Conservation (phyloP, 2,113 vertebrate genomes). For the Pavo muticus region DNA sequence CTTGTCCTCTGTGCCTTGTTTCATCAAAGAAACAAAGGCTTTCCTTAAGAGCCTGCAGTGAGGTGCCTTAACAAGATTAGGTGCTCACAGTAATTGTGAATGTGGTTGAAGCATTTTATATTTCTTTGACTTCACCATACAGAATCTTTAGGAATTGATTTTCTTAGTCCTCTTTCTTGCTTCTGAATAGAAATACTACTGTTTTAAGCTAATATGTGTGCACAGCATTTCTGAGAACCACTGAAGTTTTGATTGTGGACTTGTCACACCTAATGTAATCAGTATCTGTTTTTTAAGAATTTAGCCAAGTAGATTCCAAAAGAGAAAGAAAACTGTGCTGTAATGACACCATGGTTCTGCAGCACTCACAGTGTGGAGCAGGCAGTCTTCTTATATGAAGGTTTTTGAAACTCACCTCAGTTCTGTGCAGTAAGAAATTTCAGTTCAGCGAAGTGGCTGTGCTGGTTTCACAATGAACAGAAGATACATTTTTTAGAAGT, state of each 20-base stretch:
- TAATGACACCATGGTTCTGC: background rate
- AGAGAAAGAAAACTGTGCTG: background rate
- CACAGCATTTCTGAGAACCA: background rate
- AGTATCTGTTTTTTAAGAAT: background rate
- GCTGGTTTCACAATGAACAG: background rate
- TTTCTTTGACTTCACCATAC: background rate
- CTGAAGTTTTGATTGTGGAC: background rate
- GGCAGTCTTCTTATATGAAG: background rate
- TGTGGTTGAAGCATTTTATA: background rate
- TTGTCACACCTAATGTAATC: background rate
- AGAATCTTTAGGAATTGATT: background rate
- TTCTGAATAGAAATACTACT: background rate
- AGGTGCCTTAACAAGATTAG: background rate
- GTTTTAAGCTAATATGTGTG: background rate
- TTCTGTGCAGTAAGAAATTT: background rate
- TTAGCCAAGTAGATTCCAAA: background rate
- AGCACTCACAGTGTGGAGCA: background rate
- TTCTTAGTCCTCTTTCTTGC: background rate
- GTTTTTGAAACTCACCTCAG: background rate
- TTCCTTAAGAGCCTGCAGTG: accelerated
- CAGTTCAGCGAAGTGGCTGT: background rate
- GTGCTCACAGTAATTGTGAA: background rate
- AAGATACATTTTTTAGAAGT: background rate
- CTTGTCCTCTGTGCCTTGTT: accelerated
- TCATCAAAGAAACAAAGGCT: background rate